Base-by-base conservation (phyloP, 2,113 vertebrate species). In the Alaudala cheleensis region DNA sequence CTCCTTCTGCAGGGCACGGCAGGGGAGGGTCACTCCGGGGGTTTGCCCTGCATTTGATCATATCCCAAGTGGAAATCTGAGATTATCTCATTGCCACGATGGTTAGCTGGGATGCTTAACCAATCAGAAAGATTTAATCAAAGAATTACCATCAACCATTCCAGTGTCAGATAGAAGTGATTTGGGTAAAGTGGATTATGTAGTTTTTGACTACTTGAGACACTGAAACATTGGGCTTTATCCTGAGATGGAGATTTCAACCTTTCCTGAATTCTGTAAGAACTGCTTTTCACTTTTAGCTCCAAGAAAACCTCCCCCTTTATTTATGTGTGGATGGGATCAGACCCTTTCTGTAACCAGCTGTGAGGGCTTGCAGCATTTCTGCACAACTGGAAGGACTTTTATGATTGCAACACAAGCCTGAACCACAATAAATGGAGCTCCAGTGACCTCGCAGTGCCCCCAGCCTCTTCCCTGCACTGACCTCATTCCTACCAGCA, bases 41-140 rank as follows among this genome's bases (percentile, higher is more conserved):
- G 1, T 39, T 33, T 26, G 47, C 16, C 60, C 34, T 25, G 54
- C 9, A 0, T 57, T 60, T 26, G 7, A 2, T 33, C 11, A 2
- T 3, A 72, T 4, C 60, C 44, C 61, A 25, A 3, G 15, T 9
- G 37, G 67, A 71, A 69, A 60, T 8, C 0, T 2, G 23, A 81
- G 64, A 4, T 22, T 22, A 6, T 18, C 47, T 34, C 23, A 25
- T 34, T 53, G 79, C 22, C 33, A 20, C 1, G 6, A 33, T 0
- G 2, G 33, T 44, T 60, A 69, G 56, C 22, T 12, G 19, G 44
- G 64, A 50, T 39, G 29, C 40, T 71, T 42, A 33, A 28, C 17
- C 19, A 37, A 40, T 25, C 16, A 18, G 18, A 57, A 77, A 4
- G 61, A 47, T 44, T 79, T 25, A 0, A 3, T 14, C 64, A 33